Evolutionary conservation across 2,113 vertebrate genomes (phyloP), one percentile per base, ranked within the genome.

Genomic region (Antechinus flavipes): DNA sequence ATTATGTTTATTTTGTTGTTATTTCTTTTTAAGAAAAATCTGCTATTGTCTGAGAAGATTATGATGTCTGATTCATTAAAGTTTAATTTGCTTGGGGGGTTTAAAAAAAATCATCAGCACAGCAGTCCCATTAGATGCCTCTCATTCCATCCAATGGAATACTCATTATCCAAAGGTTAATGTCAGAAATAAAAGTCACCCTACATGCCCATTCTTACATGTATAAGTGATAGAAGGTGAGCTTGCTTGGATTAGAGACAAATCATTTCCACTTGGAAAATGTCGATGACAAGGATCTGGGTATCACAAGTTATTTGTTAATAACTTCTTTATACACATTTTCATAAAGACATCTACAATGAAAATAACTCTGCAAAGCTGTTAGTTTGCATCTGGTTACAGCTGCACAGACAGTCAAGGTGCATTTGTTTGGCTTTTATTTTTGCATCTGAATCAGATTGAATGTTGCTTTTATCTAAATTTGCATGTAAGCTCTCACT

Each of bases 131-230:
- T 96, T 96, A 96, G 96, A 97, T 95, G 94, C 93, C 94, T 96
- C 93, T 94, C 97, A 97, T 98, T 98, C 95, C 96, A 95, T 95
- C 90, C 92, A 96, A 96, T 96, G 90, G 91, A 97, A 91, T 52
- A 56, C 95, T 97, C 97, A 97, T 97, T 97, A 97, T 95, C 94
- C 92, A 96, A 97, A 98, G 97, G 98, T 97, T 97, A 97, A 98
- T 97, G 93, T 56, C 92, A 93, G 97, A 97, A 96, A 96, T 92
- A 95, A 97, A 97, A 76, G 68, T 91, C 58, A 90, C 54, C 94
- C 96, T 91, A 91, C 47, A 93, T 50, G 55, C 58, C 84, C 89
- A 35, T 95, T 93, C 30, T 92, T 84, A 46, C 46, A 55, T n/a
- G 90, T 94, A 94, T 96, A 96, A 97, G 30, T 94, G 94, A 96